Conservation (phyloP, 2,888 invertebrate genomes). For the Lycophotia porphyrea region DNA sequence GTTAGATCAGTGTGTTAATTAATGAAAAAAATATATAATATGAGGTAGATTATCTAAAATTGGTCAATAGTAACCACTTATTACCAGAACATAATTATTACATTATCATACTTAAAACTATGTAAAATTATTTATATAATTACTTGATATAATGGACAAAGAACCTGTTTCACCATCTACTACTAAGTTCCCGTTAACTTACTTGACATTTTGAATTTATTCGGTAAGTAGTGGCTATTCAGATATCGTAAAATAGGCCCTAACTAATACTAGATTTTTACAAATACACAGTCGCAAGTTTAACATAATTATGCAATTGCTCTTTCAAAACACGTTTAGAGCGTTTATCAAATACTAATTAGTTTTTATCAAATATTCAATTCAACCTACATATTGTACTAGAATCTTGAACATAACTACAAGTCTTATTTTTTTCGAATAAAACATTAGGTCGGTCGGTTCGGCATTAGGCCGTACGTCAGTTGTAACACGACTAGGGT, state of each 20-base stretch:
- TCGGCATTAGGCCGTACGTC: background rate
- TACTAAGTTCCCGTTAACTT: no score
- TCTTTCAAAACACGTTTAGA: background rate
- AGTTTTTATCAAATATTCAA: background rate
- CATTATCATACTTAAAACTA: background rate
- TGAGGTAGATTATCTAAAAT: constrained; percentile 25
- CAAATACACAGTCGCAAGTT: background rate
- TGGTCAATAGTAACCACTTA: constrained; percentile 4
- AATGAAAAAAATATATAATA: background rate
- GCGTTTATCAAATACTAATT: background rate
- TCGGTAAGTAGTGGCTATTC: no score
- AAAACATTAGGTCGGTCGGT: no score
- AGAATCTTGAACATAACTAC: background rate
- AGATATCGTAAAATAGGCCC: no score
- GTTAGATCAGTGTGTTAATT: background rate
- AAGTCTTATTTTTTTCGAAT: no score
- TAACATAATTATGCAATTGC: background rate
- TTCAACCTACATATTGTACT: background rate
- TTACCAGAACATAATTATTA: background rate
- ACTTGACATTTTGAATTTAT: no score
- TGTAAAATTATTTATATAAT: background rate
- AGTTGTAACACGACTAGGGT: background rate
- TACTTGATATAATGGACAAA: background rate
- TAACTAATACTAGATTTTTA: background rate
- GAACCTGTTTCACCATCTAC: no score